Evolutionary conservation across 2,797 vertebrate species (phyloP).

Genomic region (Phataginus tetradactyla): DNA sequence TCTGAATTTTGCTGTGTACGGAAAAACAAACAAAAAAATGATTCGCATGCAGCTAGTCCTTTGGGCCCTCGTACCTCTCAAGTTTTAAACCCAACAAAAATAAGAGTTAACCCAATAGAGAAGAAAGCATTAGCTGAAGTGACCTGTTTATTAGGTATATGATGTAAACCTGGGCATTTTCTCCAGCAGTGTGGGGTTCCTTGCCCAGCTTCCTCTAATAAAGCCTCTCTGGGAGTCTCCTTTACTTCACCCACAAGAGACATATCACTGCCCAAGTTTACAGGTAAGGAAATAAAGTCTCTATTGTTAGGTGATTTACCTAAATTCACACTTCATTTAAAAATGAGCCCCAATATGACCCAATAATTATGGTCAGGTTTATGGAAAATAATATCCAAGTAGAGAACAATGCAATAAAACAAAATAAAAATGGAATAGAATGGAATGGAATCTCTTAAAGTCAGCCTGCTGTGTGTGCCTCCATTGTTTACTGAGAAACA

Average conservation of each 20-base stretch:
- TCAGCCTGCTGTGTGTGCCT: background rate
- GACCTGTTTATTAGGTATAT: background rate
- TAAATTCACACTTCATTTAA: background rate
- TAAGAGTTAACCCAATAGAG: background rate
- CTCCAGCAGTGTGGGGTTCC: background rate
- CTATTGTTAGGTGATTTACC: background rate
- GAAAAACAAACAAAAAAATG: background rate
- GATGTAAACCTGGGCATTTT: slow-evolving; percentile 10
- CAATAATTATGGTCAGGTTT: background rate
- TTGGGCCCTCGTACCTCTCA: background rate
- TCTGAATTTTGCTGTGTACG: background rate
- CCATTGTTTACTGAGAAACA: background rate
- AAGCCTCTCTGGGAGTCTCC: background rate
- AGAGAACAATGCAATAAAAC: background rate
- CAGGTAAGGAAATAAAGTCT: background rate
- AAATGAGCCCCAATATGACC: background rate
- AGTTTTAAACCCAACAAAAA: background rate
- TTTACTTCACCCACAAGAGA: accelerated
- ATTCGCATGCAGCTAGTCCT: background rate
- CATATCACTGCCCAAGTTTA: background rate
- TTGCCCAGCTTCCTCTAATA: background rate
- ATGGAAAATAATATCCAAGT: background rate
- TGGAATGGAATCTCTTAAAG: background rate
- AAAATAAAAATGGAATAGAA: background rate
- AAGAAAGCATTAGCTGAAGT: background rate